phyloP scores from a whole-genome alignment of 2,888 invertebrate genomes.

The Philhelius pedissequus region DNA sequence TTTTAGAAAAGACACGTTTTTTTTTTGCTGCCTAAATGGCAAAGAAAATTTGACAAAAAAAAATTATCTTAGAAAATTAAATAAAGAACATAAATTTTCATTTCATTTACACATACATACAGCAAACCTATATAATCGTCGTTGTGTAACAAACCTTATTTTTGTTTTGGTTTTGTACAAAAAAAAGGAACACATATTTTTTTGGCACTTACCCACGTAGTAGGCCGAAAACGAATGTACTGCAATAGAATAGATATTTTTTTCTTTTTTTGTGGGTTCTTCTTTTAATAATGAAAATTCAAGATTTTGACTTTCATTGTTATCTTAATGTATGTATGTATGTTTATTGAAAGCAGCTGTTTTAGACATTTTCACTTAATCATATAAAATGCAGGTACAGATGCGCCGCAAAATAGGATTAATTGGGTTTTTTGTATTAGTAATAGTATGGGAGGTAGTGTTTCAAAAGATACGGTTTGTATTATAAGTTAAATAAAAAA shows the following conservation, averaged over 20 bases:
- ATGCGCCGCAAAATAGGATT: neutral
- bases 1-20: conserved; percentile 54
- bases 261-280: neutral
- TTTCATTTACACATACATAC: neutral
- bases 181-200: neutral
- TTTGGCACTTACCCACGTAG: conserved; percentile 56
- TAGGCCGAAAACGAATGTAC: no score
- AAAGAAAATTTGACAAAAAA: neutral
- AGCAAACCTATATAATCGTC: neutral
- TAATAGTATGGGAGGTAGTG: neutral
- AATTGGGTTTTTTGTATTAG: neutral
- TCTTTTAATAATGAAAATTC: conserved; percentile 35
- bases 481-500: no score
- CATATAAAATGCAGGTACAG: neutral
- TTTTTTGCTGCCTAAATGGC: neutral
- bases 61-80: conserved; percentile 21
- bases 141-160: conserved; percentile 55
- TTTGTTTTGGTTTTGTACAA: neutral
- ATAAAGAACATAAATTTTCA: conserved; percentile 29
- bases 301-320: conserved; percentile 50
- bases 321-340: neutral
- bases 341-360: conserved; percentile 40
- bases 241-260: conserved; percentile 43
- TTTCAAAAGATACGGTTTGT: neutral
- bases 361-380: conserved; percentile 6